A percentile compares a stretch with the other conserved stretches of the same genome.
phyloP scores from a whole-genome alignment of 2,888 invertebrate species.

The Baronia brevicornis region DNA sequence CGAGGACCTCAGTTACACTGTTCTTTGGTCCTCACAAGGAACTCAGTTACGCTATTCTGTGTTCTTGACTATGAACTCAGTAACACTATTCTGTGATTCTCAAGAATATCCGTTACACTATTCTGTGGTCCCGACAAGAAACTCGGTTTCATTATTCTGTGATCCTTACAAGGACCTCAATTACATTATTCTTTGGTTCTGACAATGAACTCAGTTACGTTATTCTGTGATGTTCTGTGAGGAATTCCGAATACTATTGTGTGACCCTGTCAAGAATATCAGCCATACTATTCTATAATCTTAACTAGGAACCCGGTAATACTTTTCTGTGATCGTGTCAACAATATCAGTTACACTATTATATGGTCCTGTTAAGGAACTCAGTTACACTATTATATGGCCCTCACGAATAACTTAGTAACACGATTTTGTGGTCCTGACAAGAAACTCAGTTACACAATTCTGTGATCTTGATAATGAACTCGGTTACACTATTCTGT shows the following conservation, averaged over 20 bases:
- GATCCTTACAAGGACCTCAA: constrained; percentile 10
- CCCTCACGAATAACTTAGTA: constrained; percentile 16
- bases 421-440: constrained; percentile 13
- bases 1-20: constrained; percentile 12
- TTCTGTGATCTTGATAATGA: too few relatives aligned
- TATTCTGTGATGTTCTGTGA: constrained; percentile 10
- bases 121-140: constrained; percentile 15
- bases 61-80: constrained; percentile 14
- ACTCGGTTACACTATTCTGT: too few relatives aligned
- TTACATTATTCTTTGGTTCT: constrained; percentile 13
- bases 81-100: constrained; percentile 10
- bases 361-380: too few relatives aligned
- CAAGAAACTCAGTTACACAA: constrained; percentile 13
- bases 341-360: constrained; percentile 11
- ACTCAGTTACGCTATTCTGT: constrained; percentile 12
- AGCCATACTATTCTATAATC: background rate
- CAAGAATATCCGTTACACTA: constrained; percentile 15
- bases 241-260: constrained; percentile 1
- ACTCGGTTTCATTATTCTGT: constrained; percentile 8
- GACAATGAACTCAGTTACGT: constrained; percentile 11
- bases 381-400: constrained; percentile 9
- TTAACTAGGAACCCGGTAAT: constrained; percentile 1
- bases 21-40: constrained; percentile 8
- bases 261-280: constrained; percentile 3
- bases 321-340: constrained; percentile 7